phyloP scores from a whole-genome alignment of 2,797 vertebrate genomes.

The Mormyrus proboscirostris region DNA sequence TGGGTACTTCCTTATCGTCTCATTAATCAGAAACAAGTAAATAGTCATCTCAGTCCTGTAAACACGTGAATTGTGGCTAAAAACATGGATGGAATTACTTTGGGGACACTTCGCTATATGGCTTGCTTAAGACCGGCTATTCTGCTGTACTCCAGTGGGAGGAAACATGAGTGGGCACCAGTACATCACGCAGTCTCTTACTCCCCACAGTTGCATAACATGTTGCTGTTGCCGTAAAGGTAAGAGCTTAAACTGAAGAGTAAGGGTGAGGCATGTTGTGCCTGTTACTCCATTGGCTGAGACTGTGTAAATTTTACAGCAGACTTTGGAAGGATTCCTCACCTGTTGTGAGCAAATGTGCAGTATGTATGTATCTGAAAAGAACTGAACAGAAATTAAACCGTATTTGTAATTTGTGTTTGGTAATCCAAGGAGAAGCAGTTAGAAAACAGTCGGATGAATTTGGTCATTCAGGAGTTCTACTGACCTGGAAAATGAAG shows the following conservation, averaged over 20 bases:
- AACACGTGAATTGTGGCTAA: not conserved
- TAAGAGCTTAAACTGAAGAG: constrained; percentile 48
- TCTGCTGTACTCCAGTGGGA: not conserved
- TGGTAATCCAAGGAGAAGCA: not conserved
- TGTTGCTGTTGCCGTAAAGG: constrained; percentile 58
- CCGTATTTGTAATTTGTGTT: not conserved
- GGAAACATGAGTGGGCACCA: not conserved
- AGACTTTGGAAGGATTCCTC: not conserved
- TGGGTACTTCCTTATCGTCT: not conserved
- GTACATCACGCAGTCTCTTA: constrained; percentile 36
- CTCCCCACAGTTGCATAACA: constrained; percentile 63
- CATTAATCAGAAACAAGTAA: not conserved
- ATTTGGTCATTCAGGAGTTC: not conserved
- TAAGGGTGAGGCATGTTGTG: constrained; percentile 60
- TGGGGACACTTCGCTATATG: not conserved
- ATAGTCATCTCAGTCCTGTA: not conserved
- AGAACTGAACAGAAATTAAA: not conserved
- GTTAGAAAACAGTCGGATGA: not conserved
- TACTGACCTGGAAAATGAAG: not conserved
- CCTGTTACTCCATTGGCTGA: constrained; percentile 57
- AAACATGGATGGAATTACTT: not conserved
- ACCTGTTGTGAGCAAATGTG: not conserved
- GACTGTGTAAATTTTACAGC: constrained; percentile 61
- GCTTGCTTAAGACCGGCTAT: not conserved
- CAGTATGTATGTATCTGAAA: not conserved